These are phyloP conservation scores for Mormyrops boulengeri DNA, from an alignment of 2,797 vertebrate species.

Conservation along the genomic window DNA sequence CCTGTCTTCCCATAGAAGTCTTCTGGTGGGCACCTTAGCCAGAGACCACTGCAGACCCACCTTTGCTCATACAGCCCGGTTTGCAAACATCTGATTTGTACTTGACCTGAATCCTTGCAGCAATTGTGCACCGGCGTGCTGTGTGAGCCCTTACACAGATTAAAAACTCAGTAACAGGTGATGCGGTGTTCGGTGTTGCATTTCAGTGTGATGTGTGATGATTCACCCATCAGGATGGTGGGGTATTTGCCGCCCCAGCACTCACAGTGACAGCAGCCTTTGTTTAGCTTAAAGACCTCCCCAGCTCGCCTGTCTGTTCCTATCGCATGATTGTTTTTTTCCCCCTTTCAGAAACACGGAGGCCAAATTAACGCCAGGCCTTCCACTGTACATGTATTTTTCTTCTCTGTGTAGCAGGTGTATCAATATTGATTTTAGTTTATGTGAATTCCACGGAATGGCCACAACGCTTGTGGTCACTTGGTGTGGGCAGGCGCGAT, in stretches of 20 bases:
- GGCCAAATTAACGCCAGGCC: slow-evolving; percentile 20
- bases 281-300: not conserved
- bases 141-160: not conserved
- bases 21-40: not conserved
- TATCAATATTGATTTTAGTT: slow-evolving; percentile 63
- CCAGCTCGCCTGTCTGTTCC: not conserved
- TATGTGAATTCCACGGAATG: slow-evolving; percentile 43
- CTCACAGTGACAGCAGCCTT: not conserved
- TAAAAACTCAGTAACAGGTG: not conserved
- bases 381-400: slow-evolving; percentile 27
- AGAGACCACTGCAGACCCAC: not conserved
- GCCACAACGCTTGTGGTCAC: slow-evolving; percentile 19
- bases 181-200: not conserved
- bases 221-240: not conserved
- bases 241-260: not conserved
- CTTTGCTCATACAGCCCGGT: not conserved
- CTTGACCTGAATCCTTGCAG: not conserved
- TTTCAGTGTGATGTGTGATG: not conserved
- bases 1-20: not conserved
- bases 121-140: not conserved
- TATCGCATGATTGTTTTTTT: slow-evolving; percentile 29
- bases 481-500: slow-evolving; percentile 27
- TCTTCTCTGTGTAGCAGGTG: slow-evolving; percentile 48
- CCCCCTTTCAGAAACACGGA: slow-evolving; percentile 35
- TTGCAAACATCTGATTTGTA: not conserved